Evolutionary conservation across 2,113 vertebrate species (phyloP), one percentile per base, ranked within the genome.

Genomic region (Ceyx melanurus): DNA sequence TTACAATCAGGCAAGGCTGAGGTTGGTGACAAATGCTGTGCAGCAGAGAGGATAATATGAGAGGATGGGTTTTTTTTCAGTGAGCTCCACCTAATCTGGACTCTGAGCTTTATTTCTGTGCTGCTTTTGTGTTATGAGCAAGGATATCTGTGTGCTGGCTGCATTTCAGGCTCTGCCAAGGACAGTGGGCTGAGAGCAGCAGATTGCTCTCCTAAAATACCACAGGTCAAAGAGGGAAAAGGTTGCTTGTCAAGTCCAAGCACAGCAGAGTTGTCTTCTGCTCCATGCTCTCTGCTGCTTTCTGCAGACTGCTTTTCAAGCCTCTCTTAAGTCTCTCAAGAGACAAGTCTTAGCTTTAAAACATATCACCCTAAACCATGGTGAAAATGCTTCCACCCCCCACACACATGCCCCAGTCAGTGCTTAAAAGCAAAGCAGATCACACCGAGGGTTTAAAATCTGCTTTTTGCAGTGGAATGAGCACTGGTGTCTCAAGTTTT

Each of bases 131-230:
- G 8, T 72, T 81, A 84, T 11, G 86, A 79, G 56, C 1, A 17
- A 93, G 57, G 40, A 72, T 86, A 90, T 53, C 57, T 16, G 22
- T 48, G 23, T 72, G n/a, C 62, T 94, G 70, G 25, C 54, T 70
- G 62, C 60, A 37, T 58, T 76, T 79, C 42, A 58, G 35, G 40
- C 25, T 86, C 65, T 86, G 86, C 74, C 90, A 92, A 90, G 83
- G 90, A 75, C 82, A 73, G 58, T 0, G 15, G 61, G 76, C 70
- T 75, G 80, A 86, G 62, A 78, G 70, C 13, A 84, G 70, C 73
- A 83, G 83, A 90, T 89, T 93, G 90, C 42, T 3, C 7, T 78
- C 57, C 83, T 86, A 70, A 92, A 96, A 92, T 82, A 90, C 88
- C 45, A 84, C 76, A 86, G 89, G 28, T 57, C 57, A 79, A 86